Base-by-base conservation (phyloP, 2,113 vertebrate species). In the Ciconia boyciana region DNA sequence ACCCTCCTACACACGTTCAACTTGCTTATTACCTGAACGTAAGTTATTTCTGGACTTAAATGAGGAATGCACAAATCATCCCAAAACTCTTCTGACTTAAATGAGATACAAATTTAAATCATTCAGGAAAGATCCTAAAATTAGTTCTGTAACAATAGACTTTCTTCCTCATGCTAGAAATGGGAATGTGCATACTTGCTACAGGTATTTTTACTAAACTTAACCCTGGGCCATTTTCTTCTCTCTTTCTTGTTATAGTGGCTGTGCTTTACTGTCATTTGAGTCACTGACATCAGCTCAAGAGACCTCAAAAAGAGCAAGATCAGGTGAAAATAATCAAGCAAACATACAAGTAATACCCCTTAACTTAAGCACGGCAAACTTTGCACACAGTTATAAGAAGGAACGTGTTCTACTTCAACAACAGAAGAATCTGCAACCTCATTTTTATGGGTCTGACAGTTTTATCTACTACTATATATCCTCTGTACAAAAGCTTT, bases 201-300 rank as follows among this genome's bases (percentile, higher is more conserved):
- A 36, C 28, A 24, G 7, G 7, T 57, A 20, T 85, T 72, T 71
- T 55, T 57, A 26, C 55, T 90, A 13, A 94, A 41, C n/a, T 68
- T 74, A 86, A 82, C 57, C 19, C 72, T 54, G 22, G 18, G 39
- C 46, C 25, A 6, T 93, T 89, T 77, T 85, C 25, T 39, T 39
- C 18, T 48, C 58, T 83, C 80, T 77, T 41, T 75, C 39, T 77
- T 10, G 1, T 62, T 70, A 25, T 20, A 98, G 98, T 98, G 98
- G 98, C 93, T 98, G 85, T 97, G 96, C 19, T 97, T 98, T 64
- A 98, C 98, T 32, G 93, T 98, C 58, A 98, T 98, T 72, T 98
- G 96, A 98, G 89, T 62, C 60, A 26, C 31, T 46, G 10, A 7
- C 26, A 52, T 21, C 88, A 72, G 70, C 62, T 32, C 61, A 87